Conservation (phyloP, 2,113 vertebrate species). For the Caranx ignobilis region DNA sequence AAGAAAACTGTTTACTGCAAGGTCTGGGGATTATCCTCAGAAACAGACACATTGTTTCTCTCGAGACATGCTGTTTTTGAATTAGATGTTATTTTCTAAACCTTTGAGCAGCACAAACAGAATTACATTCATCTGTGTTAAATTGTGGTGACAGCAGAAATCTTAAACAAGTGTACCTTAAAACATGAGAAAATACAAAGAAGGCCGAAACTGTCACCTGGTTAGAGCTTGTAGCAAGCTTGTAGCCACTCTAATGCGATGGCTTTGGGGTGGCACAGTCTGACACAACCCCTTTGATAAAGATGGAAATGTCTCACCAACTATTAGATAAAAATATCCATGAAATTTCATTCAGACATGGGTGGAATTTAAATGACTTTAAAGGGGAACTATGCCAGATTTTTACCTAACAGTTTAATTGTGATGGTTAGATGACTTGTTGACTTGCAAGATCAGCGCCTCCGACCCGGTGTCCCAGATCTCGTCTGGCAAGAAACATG, state of each 20-base stretch:
- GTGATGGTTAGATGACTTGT: no score
- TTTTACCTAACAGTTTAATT: no score
- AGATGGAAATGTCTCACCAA: not conserved
- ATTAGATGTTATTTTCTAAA: not conserved
- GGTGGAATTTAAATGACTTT: not conserved
- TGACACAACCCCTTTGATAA: not conserved
- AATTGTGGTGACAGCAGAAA: not conserved
- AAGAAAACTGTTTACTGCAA: slow-evolving; percentile 10
- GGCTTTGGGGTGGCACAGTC: not conserved
- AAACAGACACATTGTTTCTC: not conserved
- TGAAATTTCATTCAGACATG: not conserved
- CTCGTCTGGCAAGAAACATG: no score
- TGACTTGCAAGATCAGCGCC: no score
- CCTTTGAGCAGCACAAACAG: not conserved
- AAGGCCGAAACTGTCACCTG: not conserved
- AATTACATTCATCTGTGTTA: not conserved
- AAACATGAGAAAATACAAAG: not conserved
- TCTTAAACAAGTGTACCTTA: not conserved
- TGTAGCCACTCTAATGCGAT: not conserved
- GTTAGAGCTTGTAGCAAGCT: not conserved
- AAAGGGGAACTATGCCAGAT: no score
- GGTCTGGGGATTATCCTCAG: slow-evolving; percentile 3
- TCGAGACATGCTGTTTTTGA: not conserved
- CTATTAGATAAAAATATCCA: not conserved
- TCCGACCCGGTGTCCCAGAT: no score